These are phyloP conservation scores for Diaphora mendica DNA, from an alignment of 2,888 invertebrate genomes.

Conservation along the genomic window DNA sequence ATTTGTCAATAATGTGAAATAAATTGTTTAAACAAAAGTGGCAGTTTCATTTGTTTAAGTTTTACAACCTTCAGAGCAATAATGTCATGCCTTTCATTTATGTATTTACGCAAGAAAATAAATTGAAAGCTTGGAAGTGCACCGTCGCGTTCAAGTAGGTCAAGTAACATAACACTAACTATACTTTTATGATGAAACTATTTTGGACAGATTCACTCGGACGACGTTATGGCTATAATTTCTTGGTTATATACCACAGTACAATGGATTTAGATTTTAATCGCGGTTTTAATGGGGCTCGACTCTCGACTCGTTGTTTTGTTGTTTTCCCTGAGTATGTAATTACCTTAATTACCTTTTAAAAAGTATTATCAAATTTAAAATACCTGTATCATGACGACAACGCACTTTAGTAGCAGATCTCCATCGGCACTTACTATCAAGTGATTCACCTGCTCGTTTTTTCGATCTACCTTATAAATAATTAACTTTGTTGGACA, in stretches of 20 bases:
- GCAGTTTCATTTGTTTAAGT: constrained; percentile 9
- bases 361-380: neutral
- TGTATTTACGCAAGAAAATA: constrained; percentile 60
- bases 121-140: constrained; percentile 36
- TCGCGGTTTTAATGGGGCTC: neutral
- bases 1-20: neutral
- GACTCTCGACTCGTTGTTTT: neutral
- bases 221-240: constrained; percentile 86
- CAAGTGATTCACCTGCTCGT: neutral
- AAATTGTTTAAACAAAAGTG: constrained; percentile 5
- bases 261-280: constrained; percentile 8
- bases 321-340: constrained; percentile 1
- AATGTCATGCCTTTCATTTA: constrained; percentile 64
- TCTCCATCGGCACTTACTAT: neutral
- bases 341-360: neutral
- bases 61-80: constrained; percentile 54
- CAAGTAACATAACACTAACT: constrained; percentile 48
- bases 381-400: neutral
- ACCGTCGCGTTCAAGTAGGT: constrained; percentile 55
- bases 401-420: neutral
- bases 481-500: too few species aligned
- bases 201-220: constrained; percentile 10
- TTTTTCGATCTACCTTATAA: neutral
- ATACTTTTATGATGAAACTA: constrained; percentile 42
- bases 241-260: constrained; percentile 48